Conservation (phyloP, 1,140 invertebrate genomes). For the Philopotamus ludificatus region DNA sequence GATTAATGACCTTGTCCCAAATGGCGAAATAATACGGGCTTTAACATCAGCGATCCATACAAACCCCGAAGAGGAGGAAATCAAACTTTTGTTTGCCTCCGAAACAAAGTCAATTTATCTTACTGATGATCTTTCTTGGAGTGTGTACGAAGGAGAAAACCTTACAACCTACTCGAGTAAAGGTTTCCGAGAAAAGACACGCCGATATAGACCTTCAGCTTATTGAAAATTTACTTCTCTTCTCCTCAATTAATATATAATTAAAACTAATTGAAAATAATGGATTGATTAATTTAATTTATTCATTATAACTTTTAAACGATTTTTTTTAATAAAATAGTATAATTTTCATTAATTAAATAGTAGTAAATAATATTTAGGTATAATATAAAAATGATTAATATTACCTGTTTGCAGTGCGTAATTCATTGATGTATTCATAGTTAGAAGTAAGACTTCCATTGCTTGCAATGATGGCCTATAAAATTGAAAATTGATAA, state of each 20-base stretch:
- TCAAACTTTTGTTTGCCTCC: constrained; percentile 23
- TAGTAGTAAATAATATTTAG: not conserved
- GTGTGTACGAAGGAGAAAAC: not conserved
- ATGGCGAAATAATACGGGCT: not conserved
- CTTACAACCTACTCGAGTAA: not conserved
- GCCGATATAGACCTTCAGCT: not conserved
- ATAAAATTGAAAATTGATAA: constrained; percentile 45
- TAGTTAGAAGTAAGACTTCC: constrained; percentile 88
- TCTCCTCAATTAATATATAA: not conserved
- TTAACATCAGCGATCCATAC: constrained; percentile 3
- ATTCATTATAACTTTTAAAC: not conserved
- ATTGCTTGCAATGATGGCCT: constrained; percentile 96
- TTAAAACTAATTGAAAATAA: not conserved
- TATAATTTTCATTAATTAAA: not conserved
- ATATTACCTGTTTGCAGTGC: constrained; percentile 58
- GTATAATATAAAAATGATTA: constrained; percentile 22
- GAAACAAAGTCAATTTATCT: constrained; percentile 36
- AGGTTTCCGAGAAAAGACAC: not conserved
- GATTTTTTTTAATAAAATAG: not conserved
- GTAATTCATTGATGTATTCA: constrained; percentile 92
- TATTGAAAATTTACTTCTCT: not conserved
- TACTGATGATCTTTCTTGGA: constrained; percentile 7
- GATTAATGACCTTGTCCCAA: not conserved
- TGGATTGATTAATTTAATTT: too few relatives aligned
- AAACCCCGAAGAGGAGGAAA: not conserved